Base-by-base conservation (phyloP, 2,797 vertebrate species). In the Microtus agrestis region DNA sequence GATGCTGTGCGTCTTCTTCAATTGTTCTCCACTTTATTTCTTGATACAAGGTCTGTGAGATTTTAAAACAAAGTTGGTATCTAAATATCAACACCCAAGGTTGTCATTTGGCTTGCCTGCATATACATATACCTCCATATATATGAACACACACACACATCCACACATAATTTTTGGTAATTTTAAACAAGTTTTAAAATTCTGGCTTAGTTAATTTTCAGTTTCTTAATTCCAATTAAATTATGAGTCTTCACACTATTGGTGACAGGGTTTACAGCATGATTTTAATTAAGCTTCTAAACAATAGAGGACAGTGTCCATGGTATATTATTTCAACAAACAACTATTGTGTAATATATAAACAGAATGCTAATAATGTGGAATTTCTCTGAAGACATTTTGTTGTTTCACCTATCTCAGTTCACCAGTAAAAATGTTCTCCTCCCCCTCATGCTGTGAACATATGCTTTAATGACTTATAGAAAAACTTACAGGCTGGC, bases 171-270 rank as follows among this genome's bases (percentile, higher is more conserved):
- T 7, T 85, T 85, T 87, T 82, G 2, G 17, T 40, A 74, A 78
- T n/a, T 80, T 51, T 71, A 84, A 92, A 56, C 3, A 63, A 59
- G 3, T 56, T 93, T 77, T 76, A 79, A 81, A 88, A 23, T 37
- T n/a, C 10, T 40, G 2, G 1, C 27, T 65, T 78, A n/a, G 15
- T 91, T 95, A 86, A 63, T 12, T 95, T 95, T 91, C 79, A 73
- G 12, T 14, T 85, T 88, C 31, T 87, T 80, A 76, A 89, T 94
- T 86, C 27, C 29, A 93, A 46, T 81, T 91, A 91, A 96, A 15
- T 23, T 2, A 51, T 37, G 27, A 65, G 74, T 90, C 40, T 89
- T 86, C 14, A 46, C 27, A 95, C 31, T 5, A 37, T 87, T 92
- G 84, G 59, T n/a, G 73, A 2, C 34, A 63, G 25, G 51, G 63